Percentiles rank a stretch among this genome's conserved stretches.
Evolutionary conservation across 2,113 vertebrate genomes (phyloP).

Genomic region (Callionymus lyra): DNA sequence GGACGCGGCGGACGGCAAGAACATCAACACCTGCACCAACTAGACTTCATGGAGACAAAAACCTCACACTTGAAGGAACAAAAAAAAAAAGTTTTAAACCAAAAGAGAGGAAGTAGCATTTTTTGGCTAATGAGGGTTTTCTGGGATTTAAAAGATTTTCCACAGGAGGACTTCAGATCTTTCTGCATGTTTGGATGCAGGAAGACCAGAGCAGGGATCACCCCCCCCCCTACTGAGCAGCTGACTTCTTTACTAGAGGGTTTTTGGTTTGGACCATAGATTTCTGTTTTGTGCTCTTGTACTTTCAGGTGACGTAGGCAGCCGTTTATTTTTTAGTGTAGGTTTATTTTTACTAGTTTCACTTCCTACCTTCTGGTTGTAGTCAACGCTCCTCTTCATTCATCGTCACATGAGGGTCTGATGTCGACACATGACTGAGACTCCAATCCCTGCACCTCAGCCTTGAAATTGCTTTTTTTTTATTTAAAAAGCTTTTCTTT

Average conservation of each 20-base stretch:
- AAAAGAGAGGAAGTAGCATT: background rate
- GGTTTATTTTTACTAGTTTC: constrained; percentile 1
- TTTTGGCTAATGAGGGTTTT: background rate
- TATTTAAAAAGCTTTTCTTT: no score
- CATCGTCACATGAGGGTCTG: constrained; percentile 30
- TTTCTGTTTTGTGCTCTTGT: constrained; percentile 28
- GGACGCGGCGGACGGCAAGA: constrained; percentile 85
- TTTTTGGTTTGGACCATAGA: constrained; percentile 28
- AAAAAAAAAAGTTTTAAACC: no score
- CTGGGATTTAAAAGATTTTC: constrained; percentile 28
- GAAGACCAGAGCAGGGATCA: constrained; percentile 33
- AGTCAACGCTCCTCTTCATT: constrained; percentile 11
- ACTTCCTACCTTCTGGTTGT: constrained; percentile 11
- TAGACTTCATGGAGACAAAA: constrained; percentile 35
- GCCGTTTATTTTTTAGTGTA: no score
- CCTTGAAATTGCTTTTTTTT: constrained; percentile 8
- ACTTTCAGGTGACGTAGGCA: constrained; percentile 17
- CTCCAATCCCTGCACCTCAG: constrained; percentile 8
- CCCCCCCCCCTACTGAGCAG: constrained; percentile 29
- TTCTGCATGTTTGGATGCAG: constrained; percentile 47
- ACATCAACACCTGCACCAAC: constrained; percentile 87
- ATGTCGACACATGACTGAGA: constrained; percentile 3
- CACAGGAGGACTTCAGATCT: constrained; percentile 28
- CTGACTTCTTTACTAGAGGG: constrained; percentile 35
- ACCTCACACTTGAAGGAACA: no score